A percentile compares a stretch with the other conserved stretches of the same genome.
Evolutionary conservation across 2,888 invertebrate genomes (phyloP).

Genomic region (Polymixis lichenea): DNA sequence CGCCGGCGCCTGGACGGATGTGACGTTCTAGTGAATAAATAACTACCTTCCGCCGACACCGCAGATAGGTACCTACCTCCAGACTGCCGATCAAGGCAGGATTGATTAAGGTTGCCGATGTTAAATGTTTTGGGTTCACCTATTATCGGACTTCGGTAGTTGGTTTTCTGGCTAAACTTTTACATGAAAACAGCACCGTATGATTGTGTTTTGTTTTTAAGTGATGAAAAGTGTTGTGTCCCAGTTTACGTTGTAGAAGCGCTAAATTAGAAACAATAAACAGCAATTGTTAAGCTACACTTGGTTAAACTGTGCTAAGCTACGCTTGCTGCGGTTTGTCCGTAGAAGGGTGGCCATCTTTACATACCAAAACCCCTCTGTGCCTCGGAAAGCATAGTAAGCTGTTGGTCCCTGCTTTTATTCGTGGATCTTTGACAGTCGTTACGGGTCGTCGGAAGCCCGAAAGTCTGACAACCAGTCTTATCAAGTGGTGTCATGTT

Average conservation of each 20-base stretch:
- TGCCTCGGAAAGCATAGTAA: too few relatives aligned
- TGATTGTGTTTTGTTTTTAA: slow-evolving; percentile 11
- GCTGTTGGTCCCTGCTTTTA: too few relatives aligned
- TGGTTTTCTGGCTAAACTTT: slow-evolving; percentile 18
- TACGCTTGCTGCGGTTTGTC: too few relatives aligned
- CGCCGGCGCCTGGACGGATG: slow-evolving; percentile 32
- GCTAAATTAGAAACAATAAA: neutral
- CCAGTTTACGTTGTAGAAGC: neutral
- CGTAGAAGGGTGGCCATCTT: too few relatives aligned
- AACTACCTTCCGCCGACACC: slow-evolving; percentile 28
- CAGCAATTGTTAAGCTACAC: neutral
- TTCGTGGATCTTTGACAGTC: too few relatives aligned
- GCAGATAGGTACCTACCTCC: slow-evolving; percentile 7
- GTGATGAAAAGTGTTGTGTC: neutral
- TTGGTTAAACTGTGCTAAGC: too few relatives aligned
- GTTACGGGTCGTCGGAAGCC: too few relatives aligned
- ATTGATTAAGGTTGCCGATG: slow-evolving; percentile 58
- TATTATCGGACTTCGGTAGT: slow-evolving; percentile 11
- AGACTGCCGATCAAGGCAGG: slow-evolving; percentile 30
- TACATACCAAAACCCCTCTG: too few relatives aligned
- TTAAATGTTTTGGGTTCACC: slow-evolving; percentile 54
- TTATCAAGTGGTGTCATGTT: too few relatives aligned
- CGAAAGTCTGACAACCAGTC: too few relatives aligned
- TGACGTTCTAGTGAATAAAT: slow-evolving; percentile 57
- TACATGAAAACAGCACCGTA: neutral